phyloP scores from a whole-genome alignment of 2,113 vertebrate genomes.

The Istiophorus platypterus region DNA sequence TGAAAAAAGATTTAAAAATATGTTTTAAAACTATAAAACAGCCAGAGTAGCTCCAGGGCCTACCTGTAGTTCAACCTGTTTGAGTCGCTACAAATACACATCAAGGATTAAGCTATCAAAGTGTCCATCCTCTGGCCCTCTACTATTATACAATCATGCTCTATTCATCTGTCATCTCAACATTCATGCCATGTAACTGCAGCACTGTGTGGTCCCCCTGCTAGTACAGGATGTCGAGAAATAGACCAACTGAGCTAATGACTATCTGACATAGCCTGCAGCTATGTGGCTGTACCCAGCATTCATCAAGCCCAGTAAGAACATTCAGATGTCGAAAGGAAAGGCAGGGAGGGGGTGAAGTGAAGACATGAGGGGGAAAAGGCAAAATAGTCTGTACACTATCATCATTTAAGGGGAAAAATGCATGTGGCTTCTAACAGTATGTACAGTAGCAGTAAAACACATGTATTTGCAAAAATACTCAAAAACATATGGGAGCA shows the following conservation, averaged over 20 bases:
- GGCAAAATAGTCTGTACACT: constrained; percentile 23
- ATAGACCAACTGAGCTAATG: constrained; percentile 64
- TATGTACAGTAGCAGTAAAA: constrained; percentile 42
- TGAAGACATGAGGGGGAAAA: constrained; percentile 29
- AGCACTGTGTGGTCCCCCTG: constrained; percentile 74
- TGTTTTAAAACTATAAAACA: constrained; percentile 52
- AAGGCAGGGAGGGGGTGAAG: constrained; percentile 36
- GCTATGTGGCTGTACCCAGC: constrained; percentile 60
- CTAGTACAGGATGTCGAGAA: constrained; percentile 62
- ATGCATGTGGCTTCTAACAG: constrained; percentile 22
- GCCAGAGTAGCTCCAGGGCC: constrained; percentile 50
- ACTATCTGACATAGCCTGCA: constrained; percentile 65
- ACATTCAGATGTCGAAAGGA: constrained; percentile 70
- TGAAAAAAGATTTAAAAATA: constrained; percentile 25
- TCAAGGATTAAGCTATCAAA: constrained; percentile 60
- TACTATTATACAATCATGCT: constrained; percentile 64
- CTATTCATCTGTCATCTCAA: constrained; percentile 67
- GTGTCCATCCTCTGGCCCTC: constrained; percentile 46
- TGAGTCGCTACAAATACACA: constrained; percentile 48
- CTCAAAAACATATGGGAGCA: constrained; percentile 11
- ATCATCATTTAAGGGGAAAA: constrained; percentile 36
- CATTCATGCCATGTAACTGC: constrained; percentile 56
- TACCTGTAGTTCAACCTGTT: constrained; percentile 55
- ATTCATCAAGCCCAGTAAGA: constrained; percentile 62
- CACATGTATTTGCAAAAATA: constrained; percentile 19